Base-by-base conservation (phyloP, 53 echinoderm and acorn worm species). In the Echinarachnius parma region DNA sequence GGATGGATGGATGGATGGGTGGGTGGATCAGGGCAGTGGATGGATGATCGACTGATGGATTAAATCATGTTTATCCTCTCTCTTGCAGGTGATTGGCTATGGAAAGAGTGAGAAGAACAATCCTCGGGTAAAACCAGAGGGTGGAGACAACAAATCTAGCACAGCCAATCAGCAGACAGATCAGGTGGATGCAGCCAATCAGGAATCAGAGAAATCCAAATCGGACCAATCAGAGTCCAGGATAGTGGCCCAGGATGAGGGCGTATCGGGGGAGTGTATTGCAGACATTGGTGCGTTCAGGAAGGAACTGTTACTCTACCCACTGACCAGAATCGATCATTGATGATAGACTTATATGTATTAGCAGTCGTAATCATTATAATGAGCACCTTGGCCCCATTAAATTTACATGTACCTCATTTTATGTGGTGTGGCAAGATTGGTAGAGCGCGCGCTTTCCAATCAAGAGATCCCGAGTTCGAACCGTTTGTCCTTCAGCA, bases 321-420 rank as follows among this genome's bases (percentile, higher is more conserved):
- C 93, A 46, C 50, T 86, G 16, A 89, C 75, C 25, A 89, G 81
- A 33, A 80, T 93, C 15, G 81, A 89, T n/a, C 83, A 80, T 69
- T 93, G 86, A 93, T 44, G 23, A 47, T 22, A 18, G 57, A 2
- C 33, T n/a, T n/a, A n/a, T n/a, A n/a, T n/a, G n/a, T n/a, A n/a
- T n/a, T n/a, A n/a, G n/a, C n/a, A n/a, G n/a, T n/a, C n/a, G n/a
- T n/a, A n/a, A n/a, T n/a, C n/a, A n/a, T n/a, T n/a, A n/a, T n/a
- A n/a, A n/a, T n/a, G n/a, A n/a, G n/a, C n/a, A n/a, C n/a, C n/a
- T n/a, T n/a, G n/a, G n/a, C n/a, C n/a, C n/a, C n/a, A n/a, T n/a
- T n/a, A n/a, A n/a, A n/a, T n/a, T n/a, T n/a, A n/a, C n/a, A n/a
- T n/a, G n/a, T n/a, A n/a, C n/a, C n/a, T n/a, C n/a, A n/a, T n/a